A percentile compares a stretch with the other conserved stretches of the same genome.
phyloP scores from a whole-genome alignment of 2,797 vertebrate species.

The Tokudaia muenninki region DNA sequence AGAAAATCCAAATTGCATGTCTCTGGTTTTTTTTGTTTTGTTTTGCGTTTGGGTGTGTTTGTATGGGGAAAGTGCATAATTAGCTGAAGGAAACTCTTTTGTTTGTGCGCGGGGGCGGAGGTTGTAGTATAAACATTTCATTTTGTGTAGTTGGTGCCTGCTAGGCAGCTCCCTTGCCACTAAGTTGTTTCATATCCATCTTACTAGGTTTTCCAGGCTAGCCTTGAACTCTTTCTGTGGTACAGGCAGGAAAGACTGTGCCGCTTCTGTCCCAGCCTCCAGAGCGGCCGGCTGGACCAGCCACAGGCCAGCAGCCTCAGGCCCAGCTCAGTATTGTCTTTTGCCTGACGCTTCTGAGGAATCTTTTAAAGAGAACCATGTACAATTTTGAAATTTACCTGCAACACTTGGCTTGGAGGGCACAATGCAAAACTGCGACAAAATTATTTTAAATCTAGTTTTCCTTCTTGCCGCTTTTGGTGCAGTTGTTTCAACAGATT shows the following conservation, averaged over 20 bases:
- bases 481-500: slow-evolving; percentile 63
- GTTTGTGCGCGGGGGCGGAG: background rate
- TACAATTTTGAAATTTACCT: slow-evolving; percentile 1
- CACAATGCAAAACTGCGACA: background rate
- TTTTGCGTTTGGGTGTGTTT: background rate
- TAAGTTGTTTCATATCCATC: background rate
- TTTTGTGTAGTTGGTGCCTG: background rate
- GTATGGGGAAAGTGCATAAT: background rate
- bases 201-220: background rate
- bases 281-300: too few relatives aligned
- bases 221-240: background rate
- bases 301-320: background rate
- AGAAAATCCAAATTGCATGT: background rate
- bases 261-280: background rate
- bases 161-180: background rate
- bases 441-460: slow-evolving; percentile 35
- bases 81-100: background rate
- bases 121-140: background rate
- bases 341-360: background rate
- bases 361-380: slow-evolving; percentile 47
- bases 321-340: background rate
- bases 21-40: background rate
- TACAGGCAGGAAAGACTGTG: background rate
- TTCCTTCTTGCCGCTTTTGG: background rate
- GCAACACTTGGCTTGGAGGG: background rate